Conservation (phyloP, 2,888 invertebrate species). For the Mimas tiliae region DNA sequence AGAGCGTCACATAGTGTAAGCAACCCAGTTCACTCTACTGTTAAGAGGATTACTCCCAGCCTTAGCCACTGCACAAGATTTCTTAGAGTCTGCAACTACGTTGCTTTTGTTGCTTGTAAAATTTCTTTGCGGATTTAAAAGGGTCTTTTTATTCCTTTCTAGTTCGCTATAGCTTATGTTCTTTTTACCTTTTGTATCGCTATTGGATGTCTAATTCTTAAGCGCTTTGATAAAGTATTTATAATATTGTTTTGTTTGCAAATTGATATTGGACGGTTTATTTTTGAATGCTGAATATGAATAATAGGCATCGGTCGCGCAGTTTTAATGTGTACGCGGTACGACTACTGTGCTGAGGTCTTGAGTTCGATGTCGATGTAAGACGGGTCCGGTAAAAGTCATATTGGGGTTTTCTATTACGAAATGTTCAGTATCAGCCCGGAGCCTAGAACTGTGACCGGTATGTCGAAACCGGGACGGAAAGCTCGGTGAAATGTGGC, state of each 20-base stretch:
- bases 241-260: neutral
- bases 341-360: too few relatives aligned
- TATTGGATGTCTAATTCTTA: conserved; percentile 36
- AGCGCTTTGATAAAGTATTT: conserved; percentile 37
- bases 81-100: conserved; percentile 53
- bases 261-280: neutral
- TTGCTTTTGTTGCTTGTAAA: conserved; percentile 61
- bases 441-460: too few relatives aligned
- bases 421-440: too few relatives aligned
- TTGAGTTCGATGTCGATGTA: too few relatives aligned
- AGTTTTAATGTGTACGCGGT: too few relatives aligned
- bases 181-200: conserved; percentile 31
- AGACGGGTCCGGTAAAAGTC: too few relatives aligned
- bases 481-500: too few relatives aligned
- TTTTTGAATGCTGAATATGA: too few relatives aligned
- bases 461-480: too few relatives aligned
- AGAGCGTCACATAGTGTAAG: conserved; percentile 44
- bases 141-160: conserved; percentile 42
- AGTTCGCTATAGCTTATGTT: neutral
- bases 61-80: conserved; percentile 45
- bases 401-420: too few relatives aligned
- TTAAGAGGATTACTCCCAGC: conserved; percentile 63
- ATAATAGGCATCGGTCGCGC: too few relatives aligned
- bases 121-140: conserved; percentile 59
- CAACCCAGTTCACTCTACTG: conserved; percentile 50